Evolutionary conservation across 2,797 vertebrate genomes (phyloP).

Genomic region (Oreochromis mossambicus): DNA sequence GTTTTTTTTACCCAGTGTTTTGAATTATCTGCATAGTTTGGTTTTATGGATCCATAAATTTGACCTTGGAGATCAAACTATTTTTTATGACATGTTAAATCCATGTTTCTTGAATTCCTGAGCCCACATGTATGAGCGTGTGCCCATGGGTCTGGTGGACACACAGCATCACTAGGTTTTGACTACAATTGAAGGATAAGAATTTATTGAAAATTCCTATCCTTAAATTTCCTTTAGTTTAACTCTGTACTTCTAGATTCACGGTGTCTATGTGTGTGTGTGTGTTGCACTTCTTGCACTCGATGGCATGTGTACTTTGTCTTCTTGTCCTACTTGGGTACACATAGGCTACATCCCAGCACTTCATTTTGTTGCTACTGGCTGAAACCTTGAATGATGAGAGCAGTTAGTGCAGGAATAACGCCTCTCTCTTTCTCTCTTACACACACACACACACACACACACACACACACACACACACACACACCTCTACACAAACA

Average conservation of each 20-base stretch:
- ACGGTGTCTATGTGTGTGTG: background rate
- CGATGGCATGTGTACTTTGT: background rate
- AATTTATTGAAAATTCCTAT: background rate
- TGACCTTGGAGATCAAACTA: background rate
- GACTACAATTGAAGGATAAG: background rate
- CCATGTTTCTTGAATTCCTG: slow-evolving; percentile 7
- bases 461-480: background rate
- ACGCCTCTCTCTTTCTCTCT: background rate
- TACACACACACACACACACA: background rate
- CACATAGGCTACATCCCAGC: background rate
- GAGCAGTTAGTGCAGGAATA: background rate
- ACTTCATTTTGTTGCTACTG: background rate
- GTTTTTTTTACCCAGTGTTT: background rate
- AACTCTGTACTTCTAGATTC: background rate
- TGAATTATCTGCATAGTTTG: background rate
- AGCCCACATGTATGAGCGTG: slow-evolving; percentile 8
- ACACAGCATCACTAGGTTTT: background rate
- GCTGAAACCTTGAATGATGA: background rate
- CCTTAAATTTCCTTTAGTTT: background rate
- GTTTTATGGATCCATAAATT: background rate
- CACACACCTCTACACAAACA: background rate
- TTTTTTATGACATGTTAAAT: background rate
- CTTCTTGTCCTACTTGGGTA: background rate
- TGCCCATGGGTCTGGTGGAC: background rate
- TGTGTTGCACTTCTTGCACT: background rate